Conservation (phyloP, 2,797 vertebrate genomes). For the Graptemys geographica region DNA sequence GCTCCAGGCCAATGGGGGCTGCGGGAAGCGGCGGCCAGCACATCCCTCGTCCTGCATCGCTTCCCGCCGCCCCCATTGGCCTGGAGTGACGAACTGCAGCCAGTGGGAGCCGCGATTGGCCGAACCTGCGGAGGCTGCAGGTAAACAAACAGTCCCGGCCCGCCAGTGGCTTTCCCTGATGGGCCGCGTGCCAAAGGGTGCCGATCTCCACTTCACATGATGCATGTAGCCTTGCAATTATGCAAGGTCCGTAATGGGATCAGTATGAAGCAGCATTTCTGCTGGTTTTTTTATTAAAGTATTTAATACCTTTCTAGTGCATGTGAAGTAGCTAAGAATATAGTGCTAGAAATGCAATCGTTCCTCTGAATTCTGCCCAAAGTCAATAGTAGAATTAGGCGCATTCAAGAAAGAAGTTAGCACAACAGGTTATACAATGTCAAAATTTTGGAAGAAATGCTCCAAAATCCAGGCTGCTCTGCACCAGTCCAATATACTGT, state of each 20-base stretch:
- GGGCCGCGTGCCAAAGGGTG: too few species aligned
- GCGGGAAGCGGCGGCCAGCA: too few species aligned
- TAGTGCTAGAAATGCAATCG: not conserved
- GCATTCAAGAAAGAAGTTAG: fast-evolving
- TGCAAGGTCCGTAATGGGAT: not conserved
- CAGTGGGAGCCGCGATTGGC: too few species aligned
- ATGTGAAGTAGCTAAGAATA: not conserved
- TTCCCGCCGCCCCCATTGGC: too few species aligned
- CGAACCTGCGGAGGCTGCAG: too few species aligned
- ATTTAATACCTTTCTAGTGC: not conserved
- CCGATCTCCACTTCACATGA: not conserved
- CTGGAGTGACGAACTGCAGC: too few species aligned
- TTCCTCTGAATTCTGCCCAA: not conserved
- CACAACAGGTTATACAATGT: not conserved
- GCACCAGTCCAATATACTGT: fast-evolving
- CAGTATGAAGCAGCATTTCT: not conserved
- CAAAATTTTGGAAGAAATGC: not conserved
- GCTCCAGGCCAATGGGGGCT: too few species aligned
- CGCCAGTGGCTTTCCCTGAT: too few species aligned
- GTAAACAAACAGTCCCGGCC: too few species aligned
- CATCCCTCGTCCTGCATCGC: too few species aligned
- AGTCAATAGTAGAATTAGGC: fast-evolving
- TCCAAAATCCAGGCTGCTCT: fast-evolving
- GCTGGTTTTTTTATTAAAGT: not conserved
- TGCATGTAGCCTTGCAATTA: too few species aligned